Base-by-base conservation (phyloP, 2,888 invertebrate genomes). In the Campoletis raptor region DNA sequence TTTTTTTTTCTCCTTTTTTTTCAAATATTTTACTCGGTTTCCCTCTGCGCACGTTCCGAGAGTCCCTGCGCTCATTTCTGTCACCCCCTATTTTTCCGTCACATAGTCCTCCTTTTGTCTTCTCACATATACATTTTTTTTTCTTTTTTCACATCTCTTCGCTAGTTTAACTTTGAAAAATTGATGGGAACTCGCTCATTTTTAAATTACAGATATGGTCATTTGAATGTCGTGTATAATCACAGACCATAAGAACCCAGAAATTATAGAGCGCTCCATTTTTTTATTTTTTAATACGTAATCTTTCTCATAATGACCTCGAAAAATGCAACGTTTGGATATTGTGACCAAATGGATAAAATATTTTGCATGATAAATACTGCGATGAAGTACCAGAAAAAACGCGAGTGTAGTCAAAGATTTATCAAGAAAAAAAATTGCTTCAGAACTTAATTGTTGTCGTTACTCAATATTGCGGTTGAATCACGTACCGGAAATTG, bases 131-230 rank as follows among this genome's bases (percentile, higher is more conserved):
- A 18, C 40, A 7, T 67, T 45, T 64, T 67, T 21, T 45, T 73
- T 67, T 21, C 37, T 73, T 15, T 48, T 30, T 45, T 15, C 40
- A 30, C 30, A 52, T 80, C 61, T 69, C 61, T 66, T 21, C 36
- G 48, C 61, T 42, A 69, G 69, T 69, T 81, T 79, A 85, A 85
- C 70, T 69, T 57, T 83, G 80, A 69, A 84, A 81, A 79, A 64
- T 72, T 67, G 77, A 79, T 69, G 52, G 7, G 48, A 64, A 48
- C 78, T 69, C 12, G 86, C 78, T 84, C 89, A 89, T 92, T 91
- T 90, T 89, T 88, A 92, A 93, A 92, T 91, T 90, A 91, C 93
- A 92, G 93, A 94, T 93, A 93, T 89, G 90, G 92, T 92, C 93
- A 92, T 92, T 92, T 93, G 93, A 92, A 93, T 93, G 90, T 88